These are phyloP conservation scores for Ennomos quercinarius DNA, from an alignment of 2,888 invertebrate genomes.

Conservation along the genomic window DNA sequence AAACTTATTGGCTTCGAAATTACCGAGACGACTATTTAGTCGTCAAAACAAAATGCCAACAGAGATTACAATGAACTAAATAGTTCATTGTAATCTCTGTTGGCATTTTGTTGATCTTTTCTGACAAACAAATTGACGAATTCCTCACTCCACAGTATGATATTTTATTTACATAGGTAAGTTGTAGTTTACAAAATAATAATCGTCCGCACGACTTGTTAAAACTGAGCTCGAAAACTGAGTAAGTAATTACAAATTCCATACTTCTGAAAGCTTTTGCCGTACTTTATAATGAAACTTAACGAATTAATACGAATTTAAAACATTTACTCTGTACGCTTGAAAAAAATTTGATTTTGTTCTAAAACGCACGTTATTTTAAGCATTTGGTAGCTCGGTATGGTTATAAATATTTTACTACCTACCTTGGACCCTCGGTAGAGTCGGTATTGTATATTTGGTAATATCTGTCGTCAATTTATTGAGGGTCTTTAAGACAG, in stretches of 20 bases:
- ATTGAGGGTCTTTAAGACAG: not conserved
- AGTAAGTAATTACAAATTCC: conserved; percentile 15
- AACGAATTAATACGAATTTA: too few relatives aligned
- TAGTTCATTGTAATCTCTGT: conserved; percentile 10
- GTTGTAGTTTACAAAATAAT: conserved; percentile 17
- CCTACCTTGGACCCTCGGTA: too few relatives aligned
- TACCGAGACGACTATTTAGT: not conserved
- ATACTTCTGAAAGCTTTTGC: conserved; percentile 10
- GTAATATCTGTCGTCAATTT: conserved; percentile 1
- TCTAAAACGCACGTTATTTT: too few relatives aligned
- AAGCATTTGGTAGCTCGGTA: too few relatives aligned
- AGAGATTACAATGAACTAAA: too few relatives aligned
- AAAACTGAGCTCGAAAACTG: conserved; percentile 10
- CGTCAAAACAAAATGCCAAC: too few relatives aligned
- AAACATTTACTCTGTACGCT: too few relatives aligned
- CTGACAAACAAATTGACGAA: not conserved
- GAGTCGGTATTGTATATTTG: not conserved
- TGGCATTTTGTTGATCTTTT: conserved; percentile 30
- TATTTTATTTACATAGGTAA: conserved; percentile 4
- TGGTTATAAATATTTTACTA: conserved; percentile 1
- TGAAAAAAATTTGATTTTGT: too few relatives aligned
- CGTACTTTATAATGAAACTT: not conserved
- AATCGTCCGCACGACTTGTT: conserved; percentile 27
- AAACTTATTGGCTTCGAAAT: too few relatives aligned
- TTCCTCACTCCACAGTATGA: conserved; percentile 21